phyloP scores from a whole-genome alignment of 2,797 vertebrate species.

The Gallinago stenura region DNA sequence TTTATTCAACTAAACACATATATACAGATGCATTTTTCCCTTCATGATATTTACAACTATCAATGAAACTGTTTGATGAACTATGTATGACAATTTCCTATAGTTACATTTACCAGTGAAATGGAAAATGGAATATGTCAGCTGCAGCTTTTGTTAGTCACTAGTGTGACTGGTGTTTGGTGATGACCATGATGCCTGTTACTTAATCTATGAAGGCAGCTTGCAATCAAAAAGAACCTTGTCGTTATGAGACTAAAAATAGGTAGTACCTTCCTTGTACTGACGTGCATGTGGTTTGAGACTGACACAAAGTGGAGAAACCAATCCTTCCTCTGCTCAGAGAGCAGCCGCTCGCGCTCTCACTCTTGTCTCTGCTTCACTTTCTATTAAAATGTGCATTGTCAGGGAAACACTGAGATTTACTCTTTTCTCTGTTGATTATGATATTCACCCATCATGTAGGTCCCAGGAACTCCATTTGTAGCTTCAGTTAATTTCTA shows the following conservation, averaged over 20 bases:
- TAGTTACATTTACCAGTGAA: not conserved
- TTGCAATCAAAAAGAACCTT: not conserved
- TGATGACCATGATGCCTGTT: not conserved
- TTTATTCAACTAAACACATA: not conserved
- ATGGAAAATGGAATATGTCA: not conserved
- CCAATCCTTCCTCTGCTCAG: not conserved
- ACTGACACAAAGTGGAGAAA: not conserved
- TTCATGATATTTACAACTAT: not conserved
- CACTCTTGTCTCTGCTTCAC: not conserved
- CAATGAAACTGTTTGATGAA: not conserved
- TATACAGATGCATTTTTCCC: not conserved
- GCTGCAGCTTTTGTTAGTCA: not conserved
- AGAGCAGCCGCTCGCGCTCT: not conserved
- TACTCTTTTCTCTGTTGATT: not conserved
- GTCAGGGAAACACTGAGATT: not conserved
- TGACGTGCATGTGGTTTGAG: not conserved
- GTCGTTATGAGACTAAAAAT: not conserved
- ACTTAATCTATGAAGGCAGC: not conserved
- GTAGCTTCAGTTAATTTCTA: not conserved
- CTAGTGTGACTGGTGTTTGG: not conserved
- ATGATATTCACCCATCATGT: rapidly evolving
- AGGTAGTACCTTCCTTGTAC: not conserved
- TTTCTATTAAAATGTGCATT: not conserved
- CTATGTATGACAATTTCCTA: not conserved
- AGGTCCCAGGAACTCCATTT: not conserved